Base-by-base conservation (phyloP, 1,140 invertebrate genomes). In the Leptopilina clavipes region DNA sequence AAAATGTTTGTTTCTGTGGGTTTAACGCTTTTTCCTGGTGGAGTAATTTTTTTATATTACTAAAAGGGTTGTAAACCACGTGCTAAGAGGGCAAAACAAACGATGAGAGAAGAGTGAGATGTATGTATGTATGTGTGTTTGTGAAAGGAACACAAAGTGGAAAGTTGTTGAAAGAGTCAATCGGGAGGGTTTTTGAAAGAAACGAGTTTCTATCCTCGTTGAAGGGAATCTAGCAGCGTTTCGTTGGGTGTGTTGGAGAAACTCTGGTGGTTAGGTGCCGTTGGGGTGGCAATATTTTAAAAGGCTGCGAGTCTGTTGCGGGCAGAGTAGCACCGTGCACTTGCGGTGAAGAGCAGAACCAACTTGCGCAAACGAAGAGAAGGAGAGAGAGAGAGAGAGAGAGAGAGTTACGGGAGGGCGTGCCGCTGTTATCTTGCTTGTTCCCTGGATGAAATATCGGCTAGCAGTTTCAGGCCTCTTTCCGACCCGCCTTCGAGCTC, bases 381-480 rank as follows among this genome's bases (percentile, higher is more conserved):
- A 6, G 7, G 37, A 8, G 37, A 40, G 37, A 40, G 37, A 40
- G 37, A 8, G 8, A 40, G 8, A 40, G 6, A 40, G 37, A 40
- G 37, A 40, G 37, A 79, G 76, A 80, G 75, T 81, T 81, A 84
- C 82, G 77, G 81, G 84, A 85, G 83, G 87, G 86, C 86, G 86
- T 88, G 81, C 82, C 80, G 81, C 74, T 86, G 87, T 89, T 89
- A 89, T 89, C 87, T 89, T 81, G 86, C 87, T 88, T 86, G 86
- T 87, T 87, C 86, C 73, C 79, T 76, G 80, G 85, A 87, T 89
- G 86, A 87, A 89, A 89, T 89, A 89, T 88, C 84, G 86, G 86
- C 86, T 86, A 84, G 86, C 86, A 86, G 85, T 88, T 88, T 86
- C 86, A 88, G 84, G 84, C 82, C 83, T 86, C 81, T 82, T 82